These are phyloP conservation scores for Percopsis omiscomaycus DNA, from an alignment of 2,797 vertebrate genomes.

Conservation along the genomic window DNA sequence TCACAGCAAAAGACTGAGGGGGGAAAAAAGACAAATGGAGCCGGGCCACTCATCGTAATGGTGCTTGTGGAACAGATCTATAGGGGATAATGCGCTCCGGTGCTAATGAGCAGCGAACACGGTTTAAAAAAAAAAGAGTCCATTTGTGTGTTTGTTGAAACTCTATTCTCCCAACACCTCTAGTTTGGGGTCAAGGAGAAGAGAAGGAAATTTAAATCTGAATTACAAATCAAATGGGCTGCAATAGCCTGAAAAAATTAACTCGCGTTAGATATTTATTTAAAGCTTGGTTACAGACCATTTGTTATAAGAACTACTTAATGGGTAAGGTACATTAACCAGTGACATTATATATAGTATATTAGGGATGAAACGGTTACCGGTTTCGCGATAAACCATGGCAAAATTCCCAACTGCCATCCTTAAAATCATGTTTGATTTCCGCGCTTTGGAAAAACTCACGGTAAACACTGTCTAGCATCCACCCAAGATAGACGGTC, in stretches of 20 bases:
- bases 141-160: slow-evolving; percentile 37
- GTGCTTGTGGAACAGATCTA: slow-evolving; percentile 64
- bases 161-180: slow-evolving; percentile 2
- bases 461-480: too few relatives aligned
- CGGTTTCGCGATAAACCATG: too few relatives aligned
- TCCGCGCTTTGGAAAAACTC: too few relatives aligned
- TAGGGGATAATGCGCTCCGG: slow-evolving; percentile 60
- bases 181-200: slow-evolving; percentile 4
- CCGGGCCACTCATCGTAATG: slow-evolving; percentile 63
- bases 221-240: slow-evolving; percentile 45
- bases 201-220: slow-evolving; percentile 31
- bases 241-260: slow-evolving; percentile 17
- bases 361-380: too few relatives aligned
- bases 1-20: slow-evolving; percentile 52
- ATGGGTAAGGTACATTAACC: too few relatives aligned
- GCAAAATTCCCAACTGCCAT: too few relatives aligned
- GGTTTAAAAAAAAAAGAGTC: slow-evolving; percentile 53
- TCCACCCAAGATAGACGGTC: too few relatives aligned
- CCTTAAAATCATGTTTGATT: too few relatives aligned
- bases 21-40: slow-evolving; percentile 59
- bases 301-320: background rate
- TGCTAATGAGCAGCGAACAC: slow-evolving; percentile 63
- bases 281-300: slow-evolving; percentile 19
- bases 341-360: too few relatives aligned
- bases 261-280: slow-evolving; percentile 31